Evolutionary conservation across 2,113 vertebrate species (phyloP), one percentile per base, ranked within the genome.

Genomic region (Aldabrachelys gigantea): DNA sequence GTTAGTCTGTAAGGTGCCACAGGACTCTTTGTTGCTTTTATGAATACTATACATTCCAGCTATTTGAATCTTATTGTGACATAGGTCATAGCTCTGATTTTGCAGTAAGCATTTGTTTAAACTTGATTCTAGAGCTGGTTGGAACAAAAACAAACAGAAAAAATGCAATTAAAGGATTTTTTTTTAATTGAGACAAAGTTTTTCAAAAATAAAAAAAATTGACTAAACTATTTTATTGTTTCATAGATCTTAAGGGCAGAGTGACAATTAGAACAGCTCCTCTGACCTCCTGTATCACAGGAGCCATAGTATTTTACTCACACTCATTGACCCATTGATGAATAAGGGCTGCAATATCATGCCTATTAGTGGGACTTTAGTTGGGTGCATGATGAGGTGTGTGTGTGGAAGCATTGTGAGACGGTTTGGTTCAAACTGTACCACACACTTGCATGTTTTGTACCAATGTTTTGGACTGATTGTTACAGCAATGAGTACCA

Each of bases 121-220:
- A 82, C 95, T 94, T 87, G 25, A 79, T 91, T 96, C 88, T 1
- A 83, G 65, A 94, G 69, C 25, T 50, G 19, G 11, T 82, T 57
- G 88, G 82, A 4, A 2, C 38, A 47, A 80, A 52, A 50, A 80
- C 29, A 49, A 47, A 27, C 25, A 25, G 29, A 79, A 49, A 14
- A 79, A 79, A 49, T n/a, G 10, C 79, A 80, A 35, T 50, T 11
- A 3, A 53, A 81, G 50, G 50, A 65, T 65, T 35, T 65, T 19
- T 72, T 38, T 72, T 3, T 8, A 72, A 72, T 38, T 22, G 35
- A 22, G 65, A 72, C 17, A 54, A 72, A n/a, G 5, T n/a, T 72
- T 69, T 69, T 69, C 56, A 59, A 59, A 59, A 59, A 6, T 19
- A 10, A 72, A 85, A 79, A 93, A 89, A 52, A 12, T 1, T 4